A percentile compares a stretch with the other conserved stretches of the same genome.
phyloP scores from a whole-genome alignment of 1,140 invertebrate species.

The Pteromalus puparum region DNA sequence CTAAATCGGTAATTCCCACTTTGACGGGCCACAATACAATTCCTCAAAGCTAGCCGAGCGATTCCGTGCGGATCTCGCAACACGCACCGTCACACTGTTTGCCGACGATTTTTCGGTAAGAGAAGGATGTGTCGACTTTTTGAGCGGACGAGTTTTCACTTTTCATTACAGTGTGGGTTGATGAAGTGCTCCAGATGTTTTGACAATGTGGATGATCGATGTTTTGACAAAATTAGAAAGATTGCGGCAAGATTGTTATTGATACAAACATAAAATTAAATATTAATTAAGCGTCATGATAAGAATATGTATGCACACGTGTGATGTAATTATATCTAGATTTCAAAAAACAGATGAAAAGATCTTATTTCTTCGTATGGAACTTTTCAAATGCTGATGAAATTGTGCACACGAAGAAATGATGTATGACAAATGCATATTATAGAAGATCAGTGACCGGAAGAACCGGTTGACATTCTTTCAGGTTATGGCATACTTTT shows the following conservation, averaged over 20 bases:
- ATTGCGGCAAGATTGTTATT: neutral
- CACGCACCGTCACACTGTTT: neutral
- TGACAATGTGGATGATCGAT: no score
- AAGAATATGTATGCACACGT: no score
- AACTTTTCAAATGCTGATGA: neutral
- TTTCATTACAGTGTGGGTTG: neutral
- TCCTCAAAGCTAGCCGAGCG: conserved; percentile 17
- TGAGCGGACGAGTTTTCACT: neutral
- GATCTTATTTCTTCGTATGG: no score
- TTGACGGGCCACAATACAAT: neutral
- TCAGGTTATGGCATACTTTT: neutral
- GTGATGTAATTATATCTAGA: no score
- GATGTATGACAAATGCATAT: neutral
- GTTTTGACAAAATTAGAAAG: neutral
- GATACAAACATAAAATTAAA: no score
- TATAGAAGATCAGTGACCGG: neutral
- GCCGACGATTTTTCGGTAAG: neutral
- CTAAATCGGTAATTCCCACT: conserved; percentile 33
- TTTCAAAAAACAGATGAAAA: no score
- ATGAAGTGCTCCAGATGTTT: neutral
- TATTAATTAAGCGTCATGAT: neutral
- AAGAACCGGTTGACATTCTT: neutral
- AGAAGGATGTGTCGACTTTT: neutral
- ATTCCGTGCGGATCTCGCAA: neutral
- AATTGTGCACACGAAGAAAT: neutral